Base-by-base conservation (phyloP, 2,888 invertebrate genomes). In the Gymnosoma rotundatum region DNA sequence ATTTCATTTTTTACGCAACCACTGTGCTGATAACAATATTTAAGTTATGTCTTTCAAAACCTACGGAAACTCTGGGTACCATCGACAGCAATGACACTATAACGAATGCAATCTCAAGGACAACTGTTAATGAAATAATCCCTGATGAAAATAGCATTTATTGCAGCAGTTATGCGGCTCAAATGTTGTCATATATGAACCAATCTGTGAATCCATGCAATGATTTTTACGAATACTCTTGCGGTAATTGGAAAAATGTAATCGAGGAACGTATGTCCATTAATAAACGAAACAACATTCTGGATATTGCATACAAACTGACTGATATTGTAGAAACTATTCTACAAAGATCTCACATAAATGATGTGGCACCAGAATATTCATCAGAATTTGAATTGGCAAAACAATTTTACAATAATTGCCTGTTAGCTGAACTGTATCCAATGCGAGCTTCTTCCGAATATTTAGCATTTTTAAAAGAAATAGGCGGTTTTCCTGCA, bases 401-500 rank as follows among this genome's bases (percentile, higher is more conserved):
- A 6, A 89, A 89, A 86, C 85, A 89, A 2, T 89, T 90, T 79
- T 88, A 89, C 60, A 86, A 90, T 20, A 86, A 87, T 3, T 91
- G 91, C 50, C 83, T 89, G 5, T 67, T 16, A 14, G 89, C 91
- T 48, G 86, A 88, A 0, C 86, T 90, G 9, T 87, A 87, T 83
- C 90, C 92, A 8, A 61, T 88, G 60, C 83, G 86, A 63, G 89
- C 88, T 8, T 88, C 88, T 8, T 79, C 88, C 45, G 90, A 89
- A 75, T 91, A 90, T 87, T 85, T 91, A 67, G 73, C 83, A 38
- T 87, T 90, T 61, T 87, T 91, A 82, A 88, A 88, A 61, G 81
- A 88, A 4, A 87, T 91, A 60, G 91, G 92, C 67, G 91, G 91
- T 1, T 92, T 92, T 67, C 91, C 91, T 3, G 92, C 92, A 0